Evolutionary conservation across 2,113 vertebrate genomes (phyloP), one percentile per base, ranked within the genome.

Genomic region (Corvus moneduloides): DNA sequence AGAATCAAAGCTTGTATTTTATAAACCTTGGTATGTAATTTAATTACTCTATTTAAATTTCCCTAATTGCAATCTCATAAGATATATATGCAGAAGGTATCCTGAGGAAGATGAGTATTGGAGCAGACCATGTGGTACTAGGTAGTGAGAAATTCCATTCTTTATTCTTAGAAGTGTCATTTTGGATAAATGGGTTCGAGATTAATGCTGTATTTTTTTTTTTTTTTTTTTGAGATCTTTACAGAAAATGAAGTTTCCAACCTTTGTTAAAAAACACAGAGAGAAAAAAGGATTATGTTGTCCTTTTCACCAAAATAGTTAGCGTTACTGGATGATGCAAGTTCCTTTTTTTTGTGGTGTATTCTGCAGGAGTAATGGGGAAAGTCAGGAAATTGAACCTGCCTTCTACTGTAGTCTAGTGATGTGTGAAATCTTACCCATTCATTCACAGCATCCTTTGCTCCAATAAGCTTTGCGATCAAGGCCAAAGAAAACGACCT

Each of bases 381-480:
- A 10, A 89, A 93, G 32, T 67, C 27, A 69, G 59, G 66, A 74
- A 69, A 76, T 43, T 43, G 23, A 79, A 16, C 22, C 16, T 83
- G 56, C 33, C 75, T 90, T 93, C 63, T 72, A 0, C 43, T 59
- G 59, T 59, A 41, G 37, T 68, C 75, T 89, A 87, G 80, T 54
- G 63, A 41, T 49, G 30, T 62, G 21, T 96, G 80, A 61, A 82
- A 85, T 93, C 67, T 96, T 32, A 48, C 67, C 44, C 16, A 11
- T 96, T 96, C 87, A 90, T 94, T 84, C 80, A 67, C 96, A 99
- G 99, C 98, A 51, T 98, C 99, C 6, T 99, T 99, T 97, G 99
- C 99, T 28, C 99, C 99, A 28, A 99, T 99, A 97, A 99, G 99
- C 94, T 99, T 99, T 96, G 99, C 99, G 33, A 99, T 99, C 96